These are phyloP conservation scores for Isichthys henryi DNA, from an alignment of 2,113 vertebrate genomes.

Conservation along the genomic window DNA sequence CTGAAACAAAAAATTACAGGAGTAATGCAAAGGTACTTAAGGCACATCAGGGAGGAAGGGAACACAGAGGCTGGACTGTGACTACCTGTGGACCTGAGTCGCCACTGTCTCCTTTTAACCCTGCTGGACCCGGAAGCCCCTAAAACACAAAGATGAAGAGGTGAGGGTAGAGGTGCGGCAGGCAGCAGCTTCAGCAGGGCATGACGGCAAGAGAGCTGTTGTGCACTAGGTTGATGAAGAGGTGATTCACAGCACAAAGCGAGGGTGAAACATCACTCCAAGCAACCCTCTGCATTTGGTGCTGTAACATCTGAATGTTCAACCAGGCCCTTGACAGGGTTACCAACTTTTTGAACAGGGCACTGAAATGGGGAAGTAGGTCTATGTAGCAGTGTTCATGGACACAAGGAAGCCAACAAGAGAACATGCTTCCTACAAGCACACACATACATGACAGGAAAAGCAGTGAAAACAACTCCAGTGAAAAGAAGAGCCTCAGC, in stretches of 20 bases:
- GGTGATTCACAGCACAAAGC: background rate
- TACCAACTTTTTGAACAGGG: background rate
- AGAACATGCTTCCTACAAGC: background rate
- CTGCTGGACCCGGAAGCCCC: slow-evolving; percentile 51
- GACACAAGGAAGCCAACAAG: background rate
- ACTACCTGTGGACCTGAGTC: slow-evolving; percentile 47
- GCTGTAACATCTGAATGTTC: background rate
- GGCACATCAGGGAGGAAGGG: background rate
- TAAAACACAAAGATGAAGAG: slow-evolving; percentile 30
- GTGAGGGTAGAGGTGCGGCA: background rate
- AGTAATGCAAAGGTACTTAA: too few species aligned
- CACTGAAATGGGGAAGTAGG: background rate
- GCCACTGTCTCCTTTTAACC: slow-evolving; percentile 57
- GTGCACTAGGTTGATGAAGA: background rate
- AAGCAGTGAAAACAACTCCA: background rate
- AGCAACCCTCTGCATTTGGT: background rate
- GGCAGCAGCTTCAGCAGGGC: background rate
- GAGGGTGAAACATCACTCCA: background rate
- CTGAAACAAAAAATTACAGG: slow-evolving; percentile 42
- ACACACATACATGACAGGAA: background rate
- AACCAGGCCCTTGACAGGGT: background rate
- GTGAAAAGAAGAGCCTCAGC: background rate
- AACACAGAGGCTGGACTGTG: background rate
- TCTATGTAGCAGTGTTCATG: background rate
- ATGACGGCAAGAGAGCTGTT: background rate